Conservation (phyloP, 2,888 invertebrate genomes). For the Archips xylosteana region DNA sequence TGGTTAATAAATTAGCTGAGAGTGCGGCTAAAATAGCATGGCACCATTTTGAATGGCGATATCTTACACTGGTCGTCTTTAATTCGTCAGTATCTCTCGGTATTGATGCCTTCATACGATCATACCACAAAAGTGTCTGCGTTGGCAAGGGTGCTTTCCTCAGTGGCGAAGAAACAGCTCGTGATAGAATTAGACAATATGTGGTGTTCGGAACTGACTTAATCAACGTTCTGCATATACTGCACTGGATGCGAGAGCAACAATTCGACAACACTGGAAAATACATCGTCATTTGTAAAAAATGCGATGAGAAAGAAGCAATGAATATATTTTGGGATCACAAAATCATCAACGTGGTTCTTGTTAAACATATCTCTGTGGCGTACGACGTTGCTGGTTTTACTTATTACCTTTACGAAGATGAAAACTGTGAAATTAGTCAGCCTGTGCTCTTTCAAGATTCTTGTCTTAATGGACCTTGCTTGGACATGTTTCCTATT, state of each 20-base stretch:
- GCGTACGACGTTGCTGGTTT: constrained; percentile 44
- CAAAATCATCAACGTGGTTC: constrained; percentile 67
- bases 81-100: constrained; percentile 61
- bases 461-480: constrained; percentile 40
- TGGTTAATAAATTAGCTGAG: constrained; percentile 54
- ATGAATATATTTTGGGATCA: constrained; percentile 63
- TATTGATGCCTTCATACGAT: constrained; percentile 59
- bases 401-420: constrained; percentile 65
- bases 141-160: constrained; percentile 55
- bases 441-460: constrained; percentile 55
- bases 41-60: constrained; percentile 66
- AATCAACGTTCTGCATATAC: constrained; percentile 52
- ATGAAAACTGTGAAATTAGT: constrained; percentile 58
- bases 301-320: constrained; percentile 64
- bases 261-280: constrained; percentile 68
- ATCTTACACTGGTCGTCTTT: constrained; percentile 65
- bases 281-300: constrained; percentile 67
- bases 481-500: constrained; percentile 53
- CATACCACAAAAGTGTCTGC: constrained; percentile 60
- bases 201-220: constrained; percentile 62
- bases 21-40: constrained; percentile 65
- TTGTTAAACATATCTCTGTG: constrained; percentile 53
- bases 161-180: constrained; percentile 47
- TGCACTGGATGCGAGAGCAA: constrained; percentile 57
- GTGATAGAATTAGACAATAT: constrained; percentile 52